A percentile compares a stretch with the other conserved stretches of the same genome.
phyloP scores from a whole-genome alignment of 2,113 vertebrate species.

The Pleuronectes platessa region DNA sequence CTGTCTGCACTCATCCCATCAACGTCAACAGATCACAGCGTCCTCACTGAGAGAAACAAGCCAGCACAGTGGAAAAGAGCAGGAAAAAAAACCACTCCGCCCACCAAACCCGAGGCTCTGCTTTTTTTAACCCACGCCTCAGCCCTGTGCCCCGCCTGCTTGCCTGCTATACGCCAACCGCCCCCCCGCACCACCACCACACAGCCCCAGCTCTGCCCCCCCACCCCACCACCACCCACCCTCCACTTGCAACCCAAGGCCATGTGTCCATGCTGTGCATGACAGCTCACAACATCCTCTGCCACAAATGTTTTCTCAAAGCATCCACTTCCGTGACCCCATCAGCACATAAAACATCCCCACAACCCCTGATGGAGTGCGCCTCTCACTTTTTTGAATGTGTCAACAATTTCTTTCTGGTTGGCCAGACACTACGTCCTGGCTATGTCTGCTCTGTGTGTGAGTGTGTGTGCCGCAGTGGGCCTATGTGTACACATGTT shows the following conservation, averaged over 20 bases:
- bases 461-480: constrained; percentile 13
- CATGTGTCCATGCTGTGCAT: constrained; percentile 82
- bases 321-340: constrained; percentile 85
- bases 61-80: constrained; percentile 38
- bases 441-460: constrained; percentile 73
- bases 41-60: constrained; percentile 64
- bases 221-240: constrained; percentile 27
- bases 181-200: constrained; percentile 1
- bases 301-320: constrained; percentile 88
- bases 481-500: constrained; percentile 20
- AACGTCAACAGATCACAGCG: constrained; percentile 68
- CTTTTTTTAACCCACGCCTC: constrained; percentile 77
- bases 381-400: constrained; percentile 86
- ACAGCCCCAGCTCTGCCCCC: neutral
- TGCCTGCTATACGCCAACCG: constrained; percentile 10
- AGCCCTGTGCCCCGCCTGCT: constrained; percentile 43
- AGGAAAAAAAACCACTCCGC: constrained; percentile 74
- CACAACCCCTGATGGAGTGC: constrained; percentile 78
- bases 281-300: constrained; percentile 83
- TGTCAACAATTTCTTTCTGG: constrained; percentile 91
- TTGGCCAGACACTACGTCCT: constrained; percentile 82
- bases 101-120: constrained; percentile 87
- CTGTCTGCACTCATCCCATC: constrained; percentile 81
- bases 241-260: constrained; percentile 77
- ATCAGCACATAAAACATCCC: constrained; percentile 86